These are phyloP conservation scores for Aphaenogaster rudis DNA, from an alignment of 1,140 invertebrate species.

Conservation along the genomic window DNA sequence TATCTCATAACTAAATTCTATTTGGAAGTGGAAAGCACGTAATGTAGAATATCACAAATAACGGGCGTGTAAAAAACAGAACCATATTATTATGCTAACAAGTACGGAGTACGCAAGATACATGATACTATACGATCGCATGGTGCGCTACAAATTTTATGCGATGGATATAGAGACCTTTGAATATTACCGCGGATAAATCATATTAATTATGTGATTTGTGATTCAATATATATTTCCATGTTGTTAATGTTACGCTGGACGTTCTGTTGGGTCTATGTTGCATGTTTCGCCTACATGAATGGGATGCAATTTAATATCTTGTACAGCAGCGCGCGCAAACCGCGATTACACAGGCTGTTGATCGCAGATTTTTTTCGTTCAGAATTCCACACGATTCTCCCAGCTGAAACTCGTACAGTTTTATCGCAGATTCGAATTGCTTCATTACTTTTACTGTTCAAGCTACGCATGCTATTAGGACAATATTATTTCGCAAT, in stretches of 20 bases:
- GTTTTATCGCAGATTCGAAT: background rate
- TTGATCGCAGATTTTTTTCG: conserved; percentile 9
- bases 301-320: conserved; percentile 15
- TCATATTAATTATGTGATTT: conserved; percentile 36
- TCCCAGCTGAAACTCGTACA: background rate
- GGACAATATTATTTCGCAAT: background rate
- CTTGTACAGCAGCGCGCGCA: background rate
- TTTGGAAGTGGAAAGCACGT: background rate
- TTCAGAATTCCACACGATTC: background rate
- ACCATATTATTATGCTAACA: background rate
- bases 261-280: background rate
- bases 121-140: background rate
- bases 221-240: conserved; percentile 8
- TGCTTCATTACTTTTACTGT: background rate
- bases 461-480: background rate
- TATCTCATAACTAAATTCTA: conserved; percentile 21
- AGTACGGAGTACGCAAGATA: background rate
- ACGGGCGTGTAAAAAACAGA: background rate
- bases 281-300: background rate
- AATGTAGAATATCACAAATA: conserved; percentile 1
- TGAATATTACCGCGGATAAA: conserved; percentile 30
- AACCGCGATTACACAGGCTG: background rate
- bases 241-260: conserved; percentile 1
- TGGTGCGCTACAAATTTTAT: conserved; percentile 24
- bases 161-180: background rate